Evolutionary conservation across 2,888 invertebrate genomes (phyloP).

Genomic region (Chromoteleia sp.): DNA sequence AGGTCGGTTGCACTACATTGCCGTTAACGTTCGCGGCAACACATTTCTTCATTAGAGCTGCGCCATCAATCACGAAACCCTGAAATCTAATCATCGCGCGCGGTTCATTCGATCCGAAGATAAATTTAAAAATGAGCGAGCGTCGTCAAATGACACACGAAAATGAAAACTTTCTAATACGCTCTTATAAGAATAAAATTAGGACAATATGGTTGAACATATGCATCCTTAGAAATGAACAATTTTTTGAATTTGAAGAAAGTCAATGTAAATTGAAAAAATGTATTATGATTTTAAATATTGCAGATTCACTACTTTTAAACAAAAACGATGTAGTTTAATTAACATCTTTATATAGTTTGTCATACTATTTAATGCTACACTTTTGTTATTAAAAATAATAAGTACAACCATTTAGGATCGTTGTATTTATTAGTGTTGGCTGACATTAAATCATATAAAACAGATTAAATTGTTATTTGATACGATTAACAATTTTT

Average conservation of each 20-base stretch:
- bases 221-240: neutral
- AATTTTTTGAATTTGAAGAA: neutral
- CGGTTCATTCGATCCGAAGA: neutral
- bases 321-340: no score
- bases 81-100: constrained; percentile 13
- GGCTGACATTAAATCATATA: no score
- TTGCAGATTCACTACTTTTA: no score
- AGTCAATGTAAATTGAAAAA: no score
- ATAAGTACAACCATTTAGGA: no score
- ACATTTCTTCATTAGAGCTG: constrained; percentile 21
- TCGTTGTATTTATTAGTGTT: no score
- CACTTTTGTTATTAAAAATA: no score
- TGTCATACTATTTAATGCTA: no score
- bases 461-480: no score
- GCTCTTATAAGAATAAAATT: neutral
- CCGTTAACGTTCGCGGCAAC: constrained; percentile 28
- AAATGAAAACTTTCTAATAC: neutral
- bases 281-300: no score
- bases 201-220: neutral
- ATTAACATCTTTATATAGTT: no score
- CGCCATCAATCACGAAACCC: constrained; percentile 21
- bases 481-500: no score
- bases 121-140: neutral
- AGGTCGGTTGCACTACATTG: constrained; percentile 57
- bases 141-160: neutral